Percentiles rank a stretch among this genome's conserved stretches.
phyloP scores from a whole-genome alignment of 1,140 invertebrate genomes.

The Holcopasites calliopsidis region DNA sequence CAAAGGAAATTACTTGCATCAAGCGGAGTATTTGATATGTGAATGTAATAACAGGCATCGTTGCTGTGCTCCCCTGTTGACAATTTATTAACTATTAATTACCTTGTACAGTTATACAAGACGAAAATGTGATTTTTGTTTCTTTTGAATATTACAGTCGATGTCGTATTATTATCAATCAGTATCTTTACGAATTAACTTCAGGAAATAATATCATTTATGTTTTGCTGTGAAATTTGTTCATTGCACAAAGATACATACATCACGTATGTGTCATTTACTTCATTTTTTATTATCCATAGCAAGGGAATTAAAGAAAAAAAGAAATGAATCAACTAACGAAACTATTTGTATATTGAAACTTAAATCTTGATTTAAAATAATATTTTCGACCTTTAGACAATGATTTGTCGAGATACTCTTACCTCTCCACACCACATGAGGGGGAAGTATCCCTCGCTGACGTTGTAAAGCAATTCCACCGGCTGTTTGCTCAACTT shows the following conservation, averaged over 20 bases:
- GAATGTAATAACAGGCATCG: not conserved
- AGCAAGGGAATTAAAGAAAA: no score
- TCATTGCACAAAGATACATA: no score
- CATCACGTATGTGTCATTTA: no score
- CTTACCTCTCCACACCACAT: conserved; percentile 56
- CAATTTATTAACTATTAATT: not conserved
- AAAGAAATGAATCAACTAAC: no score
- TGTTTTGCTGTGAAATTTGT: no score
- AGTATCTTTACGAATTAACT: no score
- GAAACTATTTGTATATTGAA: not conserved
- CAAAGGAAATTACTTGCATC: not conserved
- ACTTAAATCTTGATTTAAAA: not conserved
- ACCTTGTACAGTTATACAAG: not conserved
- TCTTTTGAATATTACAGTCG: not conserved
- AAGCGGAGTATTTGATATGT: conserved; percentile 15
- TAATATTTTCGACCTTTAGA: not conserved
- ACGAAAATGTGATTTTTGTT: not conserved
- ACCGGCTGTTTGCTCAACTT: conserved; percentile 34
- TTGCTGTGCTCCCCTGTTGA: conserved; percentile 10
- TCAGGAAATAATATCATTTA: no score
- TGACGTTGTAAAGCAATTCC: conserved; percentile 51
- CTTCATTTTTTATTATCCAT: no score
- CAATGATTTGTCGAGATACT: not conserved
- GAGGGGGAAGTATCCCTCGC: conserved; percentile 61
- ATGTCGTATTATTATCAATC: no score